Evolutionary conservation across 2,888 invertebrate genomes (phyloP), one percentile per base, ranked within the genome.

Genomic region (Drymonia ruficornis): DNA sequence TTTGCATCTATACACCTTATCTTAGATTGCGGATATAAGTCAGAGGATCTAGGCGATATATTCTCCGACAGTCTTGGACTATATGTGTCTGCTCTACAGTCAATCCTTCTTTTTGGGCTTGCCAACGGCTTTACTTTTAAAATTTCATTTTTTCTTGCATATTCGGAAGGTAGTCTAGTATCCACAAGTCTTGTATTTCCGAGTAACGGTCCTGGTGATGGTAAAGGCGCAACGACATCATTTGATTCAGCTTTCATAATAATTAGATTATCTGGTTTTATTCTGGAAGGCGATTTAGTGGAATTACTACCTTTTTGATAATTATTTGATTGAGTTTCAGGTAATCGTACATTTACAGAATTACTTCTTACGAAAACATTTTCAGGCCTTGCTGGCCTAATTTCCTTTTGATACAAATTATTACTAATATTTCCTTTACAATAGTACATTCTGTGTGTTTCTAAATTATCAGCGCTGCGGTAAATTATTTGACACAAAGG

Each of bases 101-200:
- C 92, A 12, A 89, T 69, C 74, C 84, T 82, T 74, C 92, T 77
- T 78, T 88, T 91, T 12, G 91, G 91, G 53, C 92, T 92, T 36
- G 80, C 79, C 61, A 84, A 74, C 5, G 84, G 64, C 63, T 85
- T 91, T 40, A 81, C 69, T 82, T 85, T 91, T 5, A 86, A 70
- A 60, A 63, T 80, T 57, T 91, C 91, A 47, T 74, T 75, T 79
- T 85, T 90, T 64, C 85, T 84, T 48, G 76, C 76, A 53, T 89
- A 90, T 55, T 94, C 95, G 40, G 81, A 69, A 36, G 89, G 76
- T 38, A 77, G 65, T 71, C 91, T 86, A 12, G 94, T 87, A 65
- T 97, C 97, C 15, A 97, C 96, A 38, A 97, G 89, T 49, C 97
- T 94, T 1, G 97, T 97, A 75, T 96, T 96, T 6, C 97, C 97